Conservation (phyloP, 1,140 invertebrate species). For the Scaptodrosophila lebanonensis region DNA sequence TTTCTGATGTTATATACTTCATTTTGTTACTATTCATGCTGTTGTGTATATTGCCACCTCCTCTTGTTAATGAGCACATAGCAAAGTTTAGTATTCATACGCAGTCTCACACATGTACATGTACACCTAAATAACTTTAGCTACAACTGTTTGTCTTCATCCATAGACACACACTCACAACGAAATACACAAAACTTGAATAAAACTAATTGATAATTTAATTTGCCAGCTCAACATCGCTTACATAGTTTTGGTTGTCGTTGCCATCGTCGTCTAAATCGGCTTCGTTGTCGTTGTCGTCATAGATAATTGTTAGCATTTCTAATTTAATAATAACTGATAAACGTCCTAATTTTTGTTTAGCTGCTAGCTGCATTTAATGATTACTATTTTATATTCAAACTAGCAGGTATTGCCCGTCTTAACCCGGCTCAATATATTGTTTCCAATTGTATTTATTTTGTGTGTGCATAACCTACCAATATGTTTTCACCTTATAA, state of each 20-base stretch:
- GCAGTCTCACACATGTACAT: conserved; percentile 32
- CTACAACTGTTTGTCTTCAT: not conserved
- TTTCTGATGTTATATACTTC: too few relatives aligned
- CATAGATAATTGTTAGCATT: conserved; percentile 73
- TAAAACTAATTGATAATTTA: conserved; percentile 77
- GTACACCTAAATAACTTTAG: too few relatives aligned
- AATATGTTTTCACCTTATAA: too few relatives aligned
- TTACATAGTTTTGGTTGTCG: not conserved
- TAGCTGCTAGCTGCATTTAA: too few relatives aligned
- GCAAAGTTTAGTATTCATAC: conserved; percentile 65
- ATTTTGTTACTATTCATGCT: conserved; percentile 58
- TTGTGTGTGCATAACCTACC: too few relatives aligned
- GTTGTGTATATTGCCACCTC: too few relatives aligned
- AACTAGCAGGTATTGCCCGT: too few relatives aligned
- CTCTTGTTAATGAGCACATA: conserved; percentile 71
- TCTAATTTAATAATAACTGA: conserved; percentile 75
- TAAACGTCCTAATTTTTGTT: too few relatives aligned
- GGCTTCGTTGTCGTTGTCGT: not conserved
- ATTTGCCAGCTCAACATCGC: conserved; percentile 60
- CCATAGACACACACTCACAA: conserved; percentile 3
- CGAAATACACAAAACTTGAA: conserved; percentile 50
- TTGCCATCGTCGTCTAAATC: not conserved
- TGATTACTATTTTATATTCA: too few relatives aligned
- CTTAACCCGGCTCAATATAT: too few relatives aligned
- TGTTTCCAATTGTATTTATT: too few relatives aligned